phyloP scores from a whole-genome alignment of 1,140 invertebrate genomes.

The Delia radicum region DNA sequence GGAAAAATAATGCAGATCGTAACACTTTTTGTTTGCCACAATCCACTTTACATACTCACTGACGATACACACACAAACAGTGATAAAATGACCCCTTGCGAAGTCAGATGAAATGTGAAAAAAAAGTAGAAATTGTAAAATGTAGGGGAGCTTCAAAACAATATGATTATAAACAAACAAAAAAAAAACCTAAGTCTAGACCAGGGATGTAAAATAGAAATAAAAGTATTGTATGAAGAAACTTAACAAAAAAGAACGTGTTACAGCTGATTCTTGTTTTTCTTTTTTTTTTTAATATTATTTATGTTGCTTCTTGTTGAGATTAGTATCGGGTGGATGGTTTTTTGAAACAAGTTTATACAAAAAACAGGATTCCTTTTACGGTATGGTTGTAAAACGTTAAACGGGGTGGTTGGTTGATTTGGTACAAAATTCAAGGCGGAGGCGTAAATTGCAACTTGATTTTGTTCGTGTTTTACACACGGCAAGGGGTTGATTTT shows the following conservation, averaged over 20 bases:
- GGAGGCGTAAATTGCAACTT: background rate
- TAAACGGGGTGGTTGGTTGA: background rate
- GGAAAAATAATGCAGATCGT: too few species aligned
- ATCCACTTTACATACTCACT: too few species aligned
- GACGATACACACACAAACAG: too few species aligned
- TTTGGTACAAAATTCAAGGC: background rate
- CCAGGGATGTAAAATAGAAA: background rate
- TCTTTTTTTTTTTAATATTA: background rate
- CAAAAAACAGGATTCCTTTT: background rate
- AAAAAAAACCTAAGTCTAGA: background rate
- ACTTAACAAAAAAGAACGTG: background rate
- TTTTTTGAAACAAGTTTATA: background rate
- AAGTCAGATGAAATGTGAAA: background rate
- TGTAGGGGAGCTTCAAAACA: conserved; percentile 11
- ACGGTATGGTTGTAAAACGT: background rate
- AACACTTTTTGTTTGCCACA: too few species aligned
- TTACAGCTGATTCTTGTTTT: conserved; percentile 20
- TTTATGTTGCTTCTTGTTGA: background rate
- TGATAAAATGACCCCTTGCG: conserved; percentile 11
- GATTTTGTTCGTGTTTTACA: background rate
- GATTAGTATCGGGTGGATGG: background rate
- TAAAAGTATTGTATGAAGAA: background rate
- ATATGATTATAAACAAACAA: background rate
- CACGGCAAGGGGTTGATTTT: background rate
- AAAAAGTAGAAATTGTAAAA: background rate